Evolutionary conservation across 2,888 invertebrate species (phyloP).

Genomic region (Campaea margaritaria): DNA sequence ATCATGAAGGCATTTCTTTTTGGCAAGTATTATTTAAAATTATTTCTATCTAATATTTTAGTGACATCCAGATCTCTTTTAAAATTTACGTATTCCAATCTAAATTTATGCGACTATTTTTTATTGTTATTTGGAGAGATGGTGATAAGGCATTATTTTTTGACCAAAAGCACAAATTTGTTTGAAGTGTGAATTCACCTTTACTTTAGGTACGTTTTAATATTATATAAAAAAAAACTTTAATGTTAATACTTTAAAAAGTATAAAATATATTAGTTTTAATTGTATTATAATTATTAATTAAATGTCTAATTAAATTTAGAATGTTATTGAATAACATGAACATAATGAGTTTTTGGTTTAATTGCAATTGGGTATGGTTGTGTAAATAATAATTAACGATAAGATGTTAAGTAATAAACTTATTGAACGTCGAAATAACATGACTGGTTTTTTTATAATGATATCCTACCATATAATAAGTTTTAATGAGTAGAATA

Average conservation of each 20-base stretch:
- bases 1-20: no score
- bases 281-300: conserved; percentile 25
- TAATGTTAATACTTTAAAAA: conserved; percentile 65
- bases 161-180: not conserved
- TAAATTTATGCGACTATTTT: no score
- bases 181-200: conserved; percentile 37
- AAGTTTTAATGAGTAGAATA: no score
- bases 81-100: no score
- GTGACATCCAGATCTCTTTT: no score
- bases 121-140: conserved; percentile 8
- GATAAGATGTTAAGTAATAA: conserved; percentile 65
- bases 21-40: no score
- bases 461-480: no score
- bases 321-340: conserved; percentile 45
- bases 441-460: conserved; percentile 42
- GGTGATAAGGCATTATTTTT: no score
- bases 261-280: conserved; percentile 49
- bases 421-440: conserved; percentile 68
- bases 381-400: conserved; percentile 72
- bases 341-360: conserved; percentile 40
- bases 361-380: conserved; percentile 55
- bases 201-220: conserved; percentile 26
- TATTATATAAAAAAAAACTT: conserved; percentile 32
- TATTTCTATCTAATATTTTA: no score
- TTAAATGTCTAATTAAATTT: conserved; percentile 30